phyloP scores from a whole-genome alignment of 2,888 invertebrate genomes.

The Brenthis daphne region DNA sequence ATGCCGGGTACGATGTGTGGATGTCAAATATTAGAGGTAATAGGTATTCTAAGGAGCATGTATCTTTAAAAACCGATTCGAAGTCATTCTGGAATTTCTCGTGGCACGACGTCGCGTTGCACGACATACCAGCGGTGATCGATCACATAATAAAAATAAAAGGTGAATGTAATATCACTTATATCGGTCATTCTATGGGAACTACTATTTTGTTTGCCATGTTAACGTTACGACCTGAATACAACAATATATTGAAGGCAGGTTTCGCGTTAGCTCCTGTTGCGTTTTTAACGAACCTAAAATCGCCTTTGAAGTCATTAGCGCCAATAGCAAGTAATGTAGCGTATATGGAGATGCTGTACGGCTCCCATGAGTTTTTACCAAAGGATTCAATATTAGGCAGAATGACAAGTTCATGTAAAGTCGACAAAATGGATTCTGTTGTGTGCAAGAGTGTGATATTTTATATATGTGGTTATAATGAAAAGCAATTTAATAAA shows the following conservation, averaged over 20 bases:
- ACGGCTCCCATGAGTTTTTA: conserved; percentile 87
- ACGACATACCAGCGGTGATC: conserved; percentile 93
- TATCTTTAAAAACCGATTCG: conserved; percentile 77
- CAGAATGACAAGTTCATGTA: conserved; percentile 82
- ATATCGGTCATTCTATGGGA: conserved; percentile 96
- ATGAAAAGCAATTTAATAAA: conserved; percentile 86
- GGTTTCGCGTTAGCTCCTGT: conserved; percentile 87
- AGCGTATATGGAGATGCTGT: conserved; percentile 82
- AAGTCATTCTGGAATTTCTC: conserved; percentile 88
- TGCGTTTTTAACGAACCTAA: conserved; percentile 84
- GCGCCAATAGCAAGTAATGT: conserved; percentile 84
- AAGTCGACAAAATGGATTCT: conserved; percentile 72
- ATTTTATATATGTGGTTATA: conserved; percentile 88
- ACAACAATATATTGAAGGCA: conserved; percentile 84
- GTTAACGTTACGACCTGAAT: conserved; percentile 85
- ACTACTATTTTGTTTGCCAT: conserved; percentile 89
- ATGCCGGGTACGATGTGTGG: conserved; percentile 90
- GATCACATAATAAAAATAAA: conserved; percentile 81
- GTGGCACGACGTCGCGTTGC: conserved; percentile 93
- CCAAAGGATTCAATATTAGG: conserved; percentile 84
- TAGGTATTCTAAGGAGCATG: conserved; percentile 86
- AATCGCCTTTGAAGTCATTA: conserved; percentile 85
- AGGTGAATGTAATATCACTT: conserved; percentile 74
- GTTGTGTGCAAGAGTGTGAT: conserved; percentile 86
- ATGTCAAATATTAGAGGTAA: conserved; percentile 92